Conservation (phyloP, 2,888 invertebrate species). For the Alcis repandata region DNA sequence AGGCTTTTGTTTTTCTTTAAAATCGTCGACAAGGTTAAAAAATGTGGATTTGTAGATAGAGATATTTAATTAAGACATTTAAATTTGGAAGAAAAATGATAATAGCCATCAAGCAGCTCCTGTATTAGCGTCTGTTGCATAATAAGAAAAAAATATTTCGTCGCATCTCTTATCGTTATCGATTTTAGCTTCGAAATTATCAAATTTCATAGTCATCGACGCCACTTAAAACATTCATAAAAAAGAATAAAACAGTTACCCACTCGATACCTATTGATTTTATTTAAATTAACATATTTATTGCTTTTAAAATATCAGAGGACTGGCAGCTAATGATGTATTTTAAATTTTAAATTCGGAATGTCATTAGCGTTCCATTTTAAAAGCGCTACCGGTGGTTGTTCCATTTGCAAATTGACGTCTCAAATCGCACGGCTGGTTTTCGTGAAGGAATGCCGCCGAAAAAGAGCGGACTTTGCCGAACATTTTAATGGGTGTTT, state of each 20-base stretch:
- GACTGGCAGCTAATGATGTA: constrained; percentile 54
- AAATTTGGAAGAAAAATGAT: constrained; percentile 1
- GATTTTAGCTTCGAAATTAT: constrained; percentile 29
- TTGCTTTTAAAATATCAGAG: constrained; percentile 46
- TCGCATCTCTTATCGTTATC: constrained; percentile 13
- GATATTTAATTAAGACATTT: too few relatives aligned
- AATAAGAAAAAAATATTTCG: constrained; percentile 18
- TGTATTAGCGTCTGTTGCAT: constrained; percentile 14
- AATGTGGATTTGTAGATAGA: too few relatives aligned
- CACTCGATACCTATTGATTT: constrained; percentile 39
- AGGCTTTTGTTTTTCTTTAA: neutral
- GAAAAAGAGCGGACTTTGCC: constrained; percentile 67
- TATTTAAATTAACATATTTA: constrained; percentile 45
- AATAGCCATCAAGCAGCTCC: constrained; percentile 10
- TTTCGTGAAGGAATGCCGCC: constrained; percentile 81
- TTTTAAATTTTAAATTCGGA: constrained; percentile 60
- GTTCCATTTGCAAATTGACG: constrained; percentile 76
- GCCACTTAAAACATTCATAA: constrained; percentile 27
- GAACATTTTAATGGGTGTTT: constrained; percentile 78
- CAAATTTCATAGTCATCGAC: constrained; percentile 27
- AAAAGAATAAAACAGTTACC: constrained; percentile 30
- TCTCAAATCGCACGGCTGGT: constrained; percentile 73
- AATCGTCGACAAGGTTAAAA: constrained; percentile 7
- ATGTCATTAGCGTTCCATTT: constrained; percentile 64
- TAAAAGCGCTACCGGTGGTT: constrained; percentile 72